Percentiles rank a stretch among this genome's conserved stretches.
Conservation (phyloP, 2,888 invertebrate species). For the Blastobasis lacticolella region DNA sequence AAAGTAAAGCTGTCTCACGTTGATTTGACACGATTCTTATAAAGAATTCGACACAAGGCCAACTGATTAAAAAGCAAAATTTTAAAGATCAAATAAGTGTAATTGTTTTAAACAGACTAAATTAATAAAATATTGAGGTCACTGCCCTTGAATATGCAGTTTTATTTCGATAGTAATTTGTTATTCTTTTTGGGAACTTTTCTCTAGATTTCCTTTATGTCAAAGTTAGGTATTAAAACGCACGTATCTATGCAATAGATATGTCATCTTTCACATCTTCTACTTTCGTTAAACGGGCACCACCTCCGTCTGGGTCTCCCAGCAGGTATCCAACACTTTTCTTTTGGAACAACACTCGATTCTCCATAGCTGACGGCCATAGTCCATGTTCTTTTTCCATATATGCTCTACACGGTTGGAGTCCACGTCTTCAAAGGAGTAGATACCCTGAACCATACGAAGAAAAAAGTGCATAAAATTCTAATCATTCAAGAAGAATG, state of each 20-base stretch:
- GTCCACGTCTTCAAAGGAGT: conserved; percentile 2
- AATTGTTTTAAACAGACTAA: too few relatives aligned
- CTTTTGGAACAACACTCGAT: background rate
- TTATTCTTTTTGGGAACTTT: background rate
- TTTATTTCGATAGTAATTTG: background rate
- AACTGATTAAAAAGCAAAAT: too few relatives aligned
- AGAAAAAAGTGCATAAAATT: too few relatives aligned
- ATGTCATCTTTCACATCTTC: too few relatives aligned
- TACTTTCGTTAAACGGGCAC: background rate
- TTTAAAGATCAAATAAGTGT: too few relatives aligned
- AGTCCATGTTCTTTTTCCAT: background rate
- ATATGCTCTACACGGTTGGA: conserved; percentile 1
- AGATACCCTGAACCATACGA: conserved; percentile 1
- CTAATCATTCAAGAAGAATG: background rate
- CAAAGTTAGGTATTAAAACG: background rate
- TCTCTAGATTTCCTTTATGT: background rate
- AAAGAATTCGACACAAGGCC: too few relatives aligned
- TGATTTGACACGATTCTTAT: too few relatives aligned
- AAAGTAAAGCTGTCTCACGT: too few relatives aligned
- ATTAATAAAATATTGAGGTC: too few relatives aligned
- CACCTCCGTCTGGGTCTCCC: background rate
- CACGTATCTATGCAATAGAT: too few relatives aligned
- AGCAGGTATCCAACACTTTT: background rate
- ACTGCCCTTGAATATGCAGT: too few relatives aligned
- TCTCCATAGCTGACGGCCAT: background rate